These are phyloP conservation scores for Muscicapa comitata DNA, from an alignment of 2,797 vertebrate species.

Conservation along the genomic window DNA sequence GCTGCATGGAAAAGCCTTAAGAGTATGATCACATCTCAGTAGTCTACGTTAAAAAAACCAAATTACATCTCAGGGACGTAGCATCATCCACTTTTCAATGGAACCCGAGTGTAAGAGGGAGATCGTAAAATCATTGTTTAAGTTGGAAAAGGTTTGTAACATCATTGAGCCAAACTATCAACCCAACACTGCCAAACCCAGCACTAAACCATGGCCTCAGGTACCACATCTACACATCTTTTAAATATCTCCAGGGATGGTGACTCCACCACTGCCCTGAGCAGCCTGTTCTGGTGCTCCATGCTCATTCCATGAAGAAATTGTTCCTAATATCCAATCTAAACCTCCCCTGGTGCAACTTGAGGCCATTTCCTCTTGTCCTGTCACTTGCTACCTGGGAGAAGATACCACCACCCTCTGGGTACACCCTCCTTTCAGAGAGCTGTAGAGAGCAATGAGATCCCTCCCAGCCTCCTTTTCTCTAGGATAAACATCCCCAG, in stretches of 20 bases:
- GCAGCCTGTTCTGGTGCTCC: background rate
- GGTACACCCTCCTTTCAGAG: background rate
- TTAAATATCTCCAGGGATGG: background rate
- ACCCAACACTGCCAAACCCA: background rate
- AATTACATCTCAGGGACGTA: background rate
- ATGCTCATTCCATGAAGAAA: background rate
- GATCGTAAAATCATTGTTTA: accelerated
- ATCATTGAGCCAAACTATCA: background rate
- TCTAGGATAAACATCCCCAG: background rate
- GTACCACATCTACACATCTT: background rate
- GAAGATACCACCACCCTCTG: background rate
- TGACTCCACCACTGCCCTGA: background rate
- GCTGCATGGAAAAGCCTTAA: background rate
- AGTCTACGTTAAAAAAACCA: background rate
- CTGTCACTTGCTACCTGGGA: background rate
- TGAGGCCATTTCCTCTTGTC: background rate
- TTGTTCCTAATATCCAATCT: background rate
- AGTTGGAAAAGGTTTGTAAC: background rate
- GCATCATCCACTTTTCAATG: background rate
- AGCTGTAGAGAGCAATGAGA: background rate
- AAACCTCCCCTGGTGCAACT: background rate
- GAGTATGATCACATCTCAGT: background rate
- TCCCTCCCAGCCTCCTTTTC: background rate
- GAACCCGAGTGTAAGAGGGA: background rate
- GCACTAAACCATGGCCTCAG: background rate